Evolutionary conservation across 2,797 vertebrate species (phyloP), one percentile per base, ranked within the genome.

Genomic region (Ptychadena robeensis): DNA sequence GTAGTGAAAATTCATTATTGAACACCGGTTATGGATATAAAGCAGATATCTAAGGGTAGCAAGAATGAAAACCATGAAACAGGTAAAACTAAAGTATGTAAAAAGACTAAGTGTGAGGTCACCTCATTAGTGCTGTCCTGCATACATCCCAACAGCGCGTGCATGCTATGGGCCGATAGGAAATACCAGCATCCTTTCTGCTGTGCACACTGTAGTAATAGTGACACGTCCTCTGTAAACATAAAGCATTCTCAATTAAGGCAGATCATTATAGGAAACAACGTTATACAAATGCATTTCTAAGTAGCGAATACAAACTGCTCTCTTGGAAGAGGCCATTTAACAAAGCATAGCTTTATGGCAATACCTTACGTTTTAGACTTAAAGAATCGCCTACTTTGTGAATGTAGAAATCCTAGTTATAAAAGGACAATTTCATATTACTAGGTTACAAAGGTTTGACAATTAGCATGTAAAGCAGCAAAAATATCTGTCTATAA

Each of bases 101-200:
- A n/a, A n/a, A n/a, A n/a, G n/a, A n/a, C n/a, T n/a, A n/a, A n/a
- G 9, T 11, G 10, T 27, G 14, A 0, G 27, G 74, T 86, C 85
- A 96, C 96, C 94, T 98, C 96, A 0, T 96, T 96, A 22, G 96
- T 98, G 72, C 92, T 92, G 91, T 97, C 96, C 85, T 96, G 94
- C 57, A 97, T 91, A 88, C 95, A 96, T 89, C 94, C 93, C 88
- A 97, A 90, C 14, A 98, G 91, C 0, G 88, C 90, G 87, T 96
- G 84, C 64, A 93, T 91, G 78, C 93, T 96, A 15, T 91, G 87
- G 81, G 85, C 91, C 27, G 92, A 92, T 87, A 95, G 93, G 87
- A 97, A 97, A 86, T 96, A 90, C 96, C 96, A 98, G 88, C 85
- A 90, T 88, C 92, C 88, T 2, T 85, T 92, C 57, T 90, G 89